These are phyloP conservation scores for Brachionus manjavacas DNA, from an alignment of 1,140 invertebrate genomes.

Conservation along the genomic window DNA sequence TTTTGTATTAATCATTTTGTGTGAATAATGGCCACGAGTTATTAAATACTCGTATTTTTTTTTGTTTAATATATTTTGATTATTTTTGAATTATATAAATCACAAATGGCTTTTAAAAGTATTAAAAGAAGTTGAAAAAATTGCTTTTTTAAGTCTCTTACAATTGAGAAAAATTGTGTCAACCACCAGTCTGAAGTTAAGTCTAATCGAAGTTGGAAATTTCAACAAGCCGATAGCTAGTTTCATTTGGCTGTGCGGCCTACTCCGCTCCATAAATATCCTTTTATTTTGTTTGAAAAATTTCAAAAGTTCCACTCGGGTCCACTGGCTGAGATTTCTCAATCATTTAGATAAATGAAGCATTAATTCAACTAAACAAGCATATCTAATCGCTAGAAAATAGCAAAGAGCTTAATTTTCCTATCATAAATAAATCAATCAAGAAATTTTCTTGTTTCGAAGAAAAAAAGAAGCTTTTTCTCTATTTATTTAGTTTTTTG, in stretches of 20 bases:
- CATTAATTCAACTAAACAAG: neutral
- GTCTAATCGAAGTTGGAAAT: neutral
- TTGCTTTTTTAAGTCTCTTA: neutral
- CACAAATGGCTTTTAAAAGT: neutral
- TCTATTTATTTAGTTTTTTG: neutral
- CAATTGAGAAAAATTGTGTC: neutral
- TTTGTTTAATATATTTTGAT: neutral
- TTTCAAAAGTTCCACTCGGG: neutral
- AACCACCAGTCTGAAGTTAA: neutral
- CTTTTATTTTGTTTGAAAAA: neutral
- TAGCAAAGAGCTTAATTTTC: neutral
- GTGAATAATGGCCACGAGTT: neutral
- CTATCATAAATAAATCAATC: neutral
- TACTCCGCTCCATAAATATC: neutral
- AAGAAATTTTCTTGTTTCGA: neutral
- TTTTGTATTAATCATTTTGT: neutral
- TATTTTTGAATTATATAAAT: neutral
- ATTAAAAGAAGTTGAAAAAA: neutral
- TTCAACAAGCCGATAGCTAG: neutral
- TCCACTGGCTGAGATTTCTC: neutral
- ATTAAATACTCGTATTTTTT: neutral
- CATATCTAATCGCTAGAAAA: neutral
- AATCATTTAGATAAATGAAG: neutral
- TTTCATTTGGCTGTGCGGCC: neutral
- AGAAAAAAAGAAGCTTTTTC: neutral